Conservation (phyloP, 2,797 vertebrate species). For the Tragopan temminckii region DNA sequence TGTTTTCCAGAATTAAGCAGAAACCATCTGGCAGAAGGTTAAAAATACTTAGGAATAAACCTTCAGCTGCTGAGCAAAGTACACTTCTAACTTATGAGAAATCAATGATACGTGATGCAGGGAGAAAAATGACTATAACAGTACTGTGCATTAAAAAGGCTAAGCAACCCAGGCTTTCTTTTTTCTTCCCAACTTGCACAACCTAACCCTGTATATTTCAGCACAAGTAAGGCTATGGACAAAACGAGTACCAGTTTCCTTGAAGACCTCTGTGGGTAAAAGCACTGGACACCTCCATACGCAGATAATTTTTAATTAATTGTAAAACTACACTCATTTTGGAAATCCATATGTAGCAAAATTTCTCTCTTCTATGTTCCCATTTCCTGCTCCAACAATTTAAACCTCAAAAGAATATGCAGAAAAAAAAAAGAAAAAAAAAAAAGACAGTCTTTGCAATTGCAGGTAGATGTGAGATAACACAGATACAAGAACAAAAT, state of each 20-base stretch:
- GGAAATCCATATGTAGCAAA: neutral
- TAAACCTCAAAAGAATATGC: neutral
- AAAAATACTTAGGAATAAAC: neutral
- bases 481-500: neutral
- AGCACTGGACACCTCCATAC: neutral
- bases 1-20: neutral
- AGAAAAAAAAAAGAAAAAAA: neutral
- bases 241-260: neutral
- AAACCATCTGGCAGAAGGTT: neutral
- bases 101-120: neutral
- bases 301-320: neutral
- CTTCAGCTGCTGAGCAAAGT: neutral
- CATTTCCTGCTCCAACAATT: neutral
- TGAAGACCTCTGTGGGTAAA: neutral
- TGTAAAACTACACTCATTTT: neutral
- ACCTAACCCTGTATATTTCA: neutral
- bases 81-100: slow-evolving; percentile 1
- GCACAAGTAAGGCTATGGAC: neutral
- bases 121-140: neutral
- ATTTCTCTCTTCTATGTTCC: neutral
- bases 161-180: neutral
- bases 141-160: neutral
- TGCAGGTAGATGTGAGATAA: neutral
- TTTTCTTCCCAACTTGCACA: neutral
- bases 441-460: neutral